Evolutionary conservation across 2,113 vertebrate genomes (phyloP).

Genomic region (Odocoileus virginianus): DNA sequence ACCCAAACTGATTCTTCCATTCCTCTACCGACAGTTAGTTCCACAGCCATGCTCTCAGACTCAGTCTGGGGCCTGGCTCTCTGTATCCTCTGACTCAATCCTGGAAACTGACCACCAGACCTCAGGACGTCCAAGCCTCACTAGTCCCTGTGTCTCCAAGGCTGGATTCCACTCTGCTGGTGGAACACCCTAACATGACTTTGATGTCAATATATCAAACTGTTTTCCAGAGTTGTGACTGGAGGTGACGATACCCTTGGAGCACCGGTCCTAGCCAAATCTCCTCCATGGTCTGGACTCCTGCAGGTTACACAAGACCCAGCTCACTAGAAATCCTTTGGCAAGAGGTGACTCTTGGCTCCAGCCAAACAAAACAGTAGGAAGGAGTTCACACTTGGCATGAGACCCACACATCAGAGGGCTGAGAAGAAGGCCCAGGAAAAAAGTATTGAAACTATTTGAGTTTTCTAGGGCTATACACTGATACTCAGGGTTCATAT

Average conservation of each 20-base stretch:
- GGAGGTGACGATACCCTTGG: not conserved
- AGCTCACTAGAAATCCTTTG: not conserved
- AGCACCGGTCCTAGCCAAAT: not conserved
- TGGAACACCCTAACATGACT: not conserved
- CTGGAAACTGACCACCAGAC: not conserved
- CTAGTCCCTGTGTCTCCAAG: not conserved
- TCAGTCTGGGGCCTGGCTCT: too few species aligned
- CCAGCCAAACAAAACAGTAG: conserved; percentile 7
- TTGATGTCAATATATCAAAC: not conserved
- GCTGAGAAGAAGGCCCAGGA: not conserved
- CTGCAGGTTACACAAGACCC: not conserved
- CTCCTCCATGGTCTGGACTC: not conserved
- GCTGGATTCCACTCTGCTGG: not conserved
- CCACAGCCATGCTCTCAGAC: not conserved
- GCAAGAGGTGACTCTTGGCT: not conserved
- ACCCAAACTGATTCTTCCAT: not conserved
- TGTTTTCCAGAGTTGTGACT: not conserved
- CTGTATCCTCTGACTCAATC: not conserved
- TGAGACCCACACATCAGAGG: not conserved
- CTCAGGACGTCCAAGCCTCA: not conserved
- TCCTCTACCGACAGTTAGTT: not conserved
- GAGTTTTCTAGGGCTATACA: not conserved
- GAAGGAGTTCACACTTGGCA: not conserved
- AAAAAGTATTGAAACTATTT: not conserved
- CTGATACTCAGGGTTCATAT: not conserved